These are phyloP conservation scores for Dynastes grantii DNA, from an alignment of 2,888 invertebrate genomes.

Conservation along the genomic window DNA sequence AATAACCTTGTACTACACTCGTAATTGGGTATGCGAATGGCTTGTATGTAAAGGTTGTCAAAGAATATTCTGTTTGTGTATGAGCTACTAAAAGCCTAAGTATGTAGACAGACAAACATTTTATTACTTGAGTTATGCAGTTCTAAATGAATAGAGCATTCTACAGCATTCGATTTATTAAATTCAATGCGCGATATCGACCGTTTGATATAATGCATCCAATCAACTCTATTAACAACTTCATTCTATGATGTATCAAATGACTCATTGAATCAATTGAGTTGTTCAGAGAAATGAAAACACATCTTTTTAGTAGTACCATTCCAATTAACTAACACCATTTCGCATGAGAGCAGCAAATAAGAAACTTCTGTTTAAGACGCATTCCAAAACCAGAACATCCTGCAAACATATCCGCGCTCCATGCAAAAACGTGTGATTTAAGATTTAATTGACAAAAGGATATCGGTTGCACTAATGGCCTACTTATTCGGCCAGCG, in stretches of 20 bases:
- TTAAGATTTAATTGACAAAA: conserved; percentile 23
- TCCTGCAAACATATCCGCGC: conserved; percentile 10
- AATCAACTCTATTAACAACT: background rate
- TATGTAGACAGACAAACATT: too few relatives aligned
- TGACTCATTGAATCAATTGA: background rate
- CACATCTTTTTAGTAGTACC: too few relatives aligned
- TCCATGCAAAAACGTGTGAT: conserved; percentile 21
- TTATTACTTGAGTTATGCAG: too few relatives aligned
- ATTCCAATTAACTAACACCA: too few relatives aligned
- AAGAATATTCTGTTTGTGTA: too few relatives aligned
- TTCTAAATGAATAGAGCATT: too few relatives aligned
- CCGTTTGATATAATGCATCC: background rate
- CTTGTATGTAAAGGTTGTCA: too few relatives aligned
- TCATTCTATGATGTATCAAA: background rate
- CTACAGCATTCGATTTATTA: too few relatives aligned
- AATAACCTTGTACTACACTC: too few relatives aligned
- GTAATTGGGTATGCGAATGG: too few relatives aligned
- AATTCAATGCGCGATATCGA: background rate
- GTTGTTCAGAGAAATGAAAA: background rate
- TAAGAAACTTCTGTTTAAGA: background rate
- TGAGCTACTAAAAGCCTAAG: too few relatives aligned
- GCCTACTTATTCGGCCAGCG: conserved; percentile 22
- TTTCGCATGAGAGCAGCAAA: background rate
- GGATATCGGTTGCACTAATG: conserved; percentile 37
- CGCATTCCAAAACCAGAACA: background rate